Base-by-base conservation (phyloP, 2,797 vertebrate species). In the Champsocephalus gunnari region DNA sequence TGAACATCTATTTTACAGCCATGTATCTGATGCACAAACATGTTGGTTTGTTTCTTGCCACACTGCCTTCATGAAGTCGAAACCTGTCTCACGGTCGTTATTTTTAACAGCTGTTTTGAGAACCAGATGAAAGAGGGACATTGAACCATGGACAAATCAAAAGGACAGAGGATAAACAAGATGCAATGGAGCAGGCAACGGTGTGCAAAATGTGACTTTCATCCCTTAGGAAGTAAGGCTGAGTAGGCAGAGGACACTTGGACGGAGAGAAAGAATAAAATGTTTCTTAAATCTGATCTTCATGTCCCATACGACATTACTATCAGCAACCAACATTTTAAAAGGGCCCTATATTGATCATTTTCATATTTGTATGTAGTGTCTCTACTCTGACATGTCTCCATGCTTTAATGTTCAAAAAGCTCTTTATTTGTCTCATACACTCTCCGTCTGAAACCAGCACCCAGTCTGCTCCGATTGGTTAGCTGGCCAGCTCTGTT, bases 51-150 rank as follows among this genome's bases (percentile, higher is more conserved):
- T 81, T 80, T 57, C 28, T 4, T 28, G 28, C 28, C 28, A 28
- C 28, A 61, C 71, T 12, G 70, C 62, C 21, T 38, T 50, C 14
- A 34, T 60, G 53, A 70, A 54, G 71, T 71, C 32, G 16, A 13
- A 49, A 53, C 55, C 44, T 4, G 45, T 43, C 41, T 74, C 51
- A 47, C 12, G 70, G 44, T 60, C n/a, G 8, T 73, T 17, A 48
- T 76, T 61, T 44, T 68, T 5, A 17, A 48, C 48, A 47, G 53
- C 50, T 77, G 53, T 67, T 77, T 71, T n/a, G 12, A 73, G 64
- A 60, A 51, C 1, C 4, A 38, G 21, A 64, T 63, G 38, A 74
- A 58, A 58, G 41, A 28, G 49, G 55, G 51, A 47, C 43, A 62
- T 21, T 63, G 44, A 67, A 64, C 13, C 0, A 17, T 16, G 19